Conservation (phyloP, 2,888 invertebrate species). For the Atrina japonica region DNA sequence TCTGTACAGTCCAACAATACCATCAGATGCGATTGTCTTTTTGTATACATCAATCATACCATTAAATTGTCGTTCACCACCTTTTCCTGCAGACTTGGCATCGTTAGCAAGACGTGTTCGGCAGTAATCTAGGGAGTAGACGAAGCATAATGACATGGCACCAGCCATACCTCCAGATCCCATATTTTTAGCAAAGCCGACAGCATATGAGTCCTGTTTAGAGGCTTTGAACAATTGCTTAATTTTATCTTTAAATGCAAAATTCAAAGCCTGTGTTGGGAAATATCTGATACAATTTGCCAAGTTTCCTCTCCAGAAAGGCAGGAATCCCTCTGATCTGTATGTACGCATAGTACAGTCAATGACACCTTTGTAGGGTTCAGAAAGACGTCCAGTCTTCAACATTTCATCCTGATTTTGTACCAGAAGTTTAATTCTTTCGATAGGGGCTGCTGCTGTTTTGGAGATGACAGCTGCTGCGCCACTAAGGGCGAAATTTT, state of each 20-base stretch:
- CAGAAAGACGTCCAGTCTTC: conserved; percentile 83
- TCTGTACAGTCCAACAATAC: conserved; percentile 79
- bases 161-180: conserved; percentile 80
- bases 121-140: conserved; percentile 81
- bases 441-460: conserved; percentile 81
- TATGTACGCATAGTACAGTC: conserved; percentile 81
- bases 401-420: conserved; percentile 81
- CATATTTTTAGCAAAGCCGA: conserved; percentile 88
- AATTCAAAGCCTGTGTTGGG: conserved; percentile 82
- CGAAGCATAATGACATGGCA: conserved; percentile 80
- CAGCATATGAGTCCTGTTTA: conserved; percentile 73
- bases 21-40: conserved; percentile 79
- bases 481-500: conserved; percentile 80
- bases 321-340: conserved; percentile 80
- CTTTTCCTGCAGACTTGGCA: conserved; percentile 76
- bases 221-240: conserved; percentile 87
- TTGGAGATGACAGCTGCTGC: conserved; percentile 81
- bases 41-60: conserved; percentile 86
- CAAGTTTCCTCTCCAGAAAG: conserved; percentile 96
- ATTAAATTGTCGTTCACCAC: conserved; percentile 89
- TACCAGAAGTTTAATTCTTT: conserved; percentile 80
- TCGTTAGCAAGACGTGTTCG: conserved; percentile 80
- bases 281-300: conserved; percentile 92
- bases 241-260: conserved; percentile 89
- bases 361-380: conserved; percentile 92